Percentiles rank a stretch among this genome's conserved stretches.
Evolutionary conservation across 2,113 vertebrate species (phyloP).

Genomic region (Microtus ochrogaster): DNA sequence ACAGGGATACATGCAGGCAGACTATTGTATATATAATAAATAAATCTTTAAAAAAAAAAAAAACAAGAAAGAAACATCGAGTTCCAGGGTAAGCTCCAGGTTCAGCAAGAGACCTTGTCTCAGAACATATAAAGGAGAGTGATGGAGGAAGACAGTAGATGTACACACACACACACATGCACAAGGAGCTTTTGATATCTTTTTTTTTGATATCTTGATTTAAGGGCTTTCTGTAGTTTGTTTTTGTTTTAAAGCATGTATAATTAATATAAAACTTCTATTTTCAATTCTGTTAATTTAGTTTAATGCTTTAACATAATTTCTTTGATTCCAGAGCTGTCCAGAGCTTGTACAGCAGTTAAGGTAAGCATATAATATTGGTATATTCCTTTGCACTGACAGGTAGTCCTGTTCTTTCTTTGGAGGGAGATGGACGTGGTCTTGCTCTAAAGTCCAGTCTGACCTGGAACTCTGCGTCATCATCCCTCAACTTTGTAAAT

Average conservation of each 20-base stretch:
- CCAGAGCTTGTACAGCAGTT: conserved; percentile 96
- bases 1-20: no score
- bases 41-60: no score
- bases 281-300: conserved; percentile 50
- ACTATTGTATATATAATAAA: no score
- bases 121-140: neutral
- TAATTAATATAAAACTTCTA: conserved; percentile 47
- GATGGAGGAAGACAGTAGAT: neutral
- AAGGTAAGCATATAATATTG: conserved; percentile 88
- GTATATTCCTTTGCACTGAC: neutral
- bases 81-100: neutral
- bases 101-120: neutral
- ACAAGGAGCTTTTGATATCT: conserved; percentile 12
- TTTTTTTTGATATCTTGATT: conserved; percentile 52
- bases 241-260: conserved; percentile 64
- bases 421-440: neutral
- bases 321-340: conserved; percentile 92
- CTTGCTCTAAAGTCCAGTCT: neutral
- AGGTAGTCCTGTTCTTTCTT: neutral
- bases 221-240: conserved; percentile 53
- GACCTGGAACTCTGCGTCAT: neutral
- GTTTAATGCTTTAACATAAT: conserved; percentile 65
- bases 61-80: no score
- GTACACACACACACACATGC: no score
- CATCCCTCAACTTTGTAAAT: neutral